These are phyloP conservation scores for Macrophya annulata DNA, from an alignment of 2,888 invertebrate species.

Conservation along the genomic window DNA sequence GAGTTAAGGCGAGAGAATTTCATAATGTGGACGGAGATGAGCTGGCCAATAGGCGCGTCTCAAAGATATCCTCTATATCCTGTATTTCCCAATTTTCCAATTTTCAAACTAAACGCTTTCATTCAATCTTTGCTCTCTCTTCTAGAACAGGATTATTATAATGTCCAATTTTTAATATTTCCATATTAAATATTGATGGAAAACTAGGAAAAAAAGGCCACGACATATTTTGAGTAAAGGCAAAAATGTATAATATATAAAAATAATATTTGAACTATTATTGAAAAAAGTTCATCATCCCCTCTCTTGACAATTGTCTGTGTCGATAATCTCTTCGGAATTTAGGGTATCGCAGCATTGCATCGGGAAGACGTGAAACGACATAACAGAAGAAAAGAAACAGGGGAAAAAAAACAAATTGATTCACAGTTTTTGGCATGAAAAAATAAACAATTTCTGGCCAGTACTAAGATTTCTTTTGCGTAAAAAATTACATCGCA, in stretches of 20 bases:
- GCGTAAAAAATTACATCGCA: too few species aligned
- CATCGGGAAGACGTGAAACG: conserved; percentile 6
- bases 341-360: background rate
- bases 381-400: background rate
- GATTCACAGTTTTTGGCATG: background rate
- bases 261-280: background rate
- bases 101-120: background rate
- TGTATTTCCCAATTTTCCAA: conserved; percentile 1
- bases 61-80: background rate
- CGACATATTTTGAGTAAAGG: background rate
- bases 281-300: background rate
- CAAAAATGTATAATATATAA: background rate
- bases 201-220: background rate
- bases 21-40: conserved; percentile 34
- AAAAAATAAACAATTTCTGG: too few species aligned
- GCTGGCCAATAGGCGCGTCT: conserved; percentile 11
- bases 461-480: too few species aligned
- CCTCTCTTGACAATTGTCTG: background rate
- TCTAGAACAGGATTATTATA: background rate
- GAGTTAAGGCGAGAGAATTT: conserved; percentile 37
- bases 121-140: background rate
- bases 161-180: background rate
- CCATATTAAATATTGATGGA: background rate
- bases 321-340: background rate
- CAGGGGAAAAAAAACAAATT: background rate